A percentile compares a stretch with the other conserved stretches of the same genome.
Evolutionary conservation across 2,113 vertebrate genomes (phyloP).

Genomic region (human (Homo sapiens)): DNA sequence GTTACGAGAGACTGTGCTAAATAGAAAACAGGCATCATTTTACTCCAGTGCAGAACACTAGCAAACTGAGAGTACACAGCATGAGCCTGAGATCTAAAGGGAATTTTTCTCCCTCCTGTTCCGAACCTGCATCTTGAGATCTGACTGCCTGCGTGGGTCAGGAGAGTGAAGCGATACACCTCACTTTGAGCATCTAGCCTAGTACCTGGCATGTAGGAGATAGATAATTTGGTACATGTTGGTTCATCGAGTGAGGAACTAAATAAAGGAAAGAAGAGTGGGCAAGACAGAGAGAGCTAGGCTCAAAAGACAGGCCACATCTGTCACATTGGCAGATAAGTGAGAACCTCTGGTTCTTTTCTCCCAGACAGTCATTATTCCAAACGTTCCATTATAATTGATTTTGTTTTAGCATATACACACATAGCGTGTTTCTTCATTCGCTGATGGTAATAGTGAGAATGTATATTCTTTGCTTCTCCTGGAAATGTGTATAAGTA

Average conservation of each 20-base stretch:
- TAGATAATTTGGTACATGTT: neutral
- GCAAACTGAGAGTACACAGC: neutral
- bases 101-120: neutral
- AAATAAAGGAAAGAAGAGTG: neutral
- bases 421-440: neutral
- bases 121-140: neutral
- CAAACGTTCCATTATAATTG: neutral
- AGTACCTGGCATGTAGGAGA: neutral
- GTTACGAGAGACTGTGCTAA: neutral
- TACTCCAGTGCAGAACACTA: fast-evolving
- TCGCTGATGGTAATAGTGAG: neutral
- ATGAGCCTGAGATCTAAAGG: neutral
- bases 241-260: neutral
- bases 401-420: neutral
- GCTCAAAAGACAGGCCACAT: neutral
- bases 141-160: neutral
- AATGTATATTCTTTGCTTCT: neutral
- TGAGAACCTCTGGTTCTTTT: neutral
- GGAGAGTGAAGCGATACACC: neutral
- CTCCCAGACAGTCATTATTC: neutral
- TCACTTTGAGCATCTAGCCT: neutral
- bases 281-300: neutral
- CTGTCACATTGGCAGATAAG: neutral
- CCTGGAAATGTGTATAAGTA: neutral
- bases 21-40: neutral